Evolutionary conservation across 2,797 vertebrate genomes (phyloP), one percentile per base, ranked within the genome.

Genomic region (Xerus rutilus): DNA sequence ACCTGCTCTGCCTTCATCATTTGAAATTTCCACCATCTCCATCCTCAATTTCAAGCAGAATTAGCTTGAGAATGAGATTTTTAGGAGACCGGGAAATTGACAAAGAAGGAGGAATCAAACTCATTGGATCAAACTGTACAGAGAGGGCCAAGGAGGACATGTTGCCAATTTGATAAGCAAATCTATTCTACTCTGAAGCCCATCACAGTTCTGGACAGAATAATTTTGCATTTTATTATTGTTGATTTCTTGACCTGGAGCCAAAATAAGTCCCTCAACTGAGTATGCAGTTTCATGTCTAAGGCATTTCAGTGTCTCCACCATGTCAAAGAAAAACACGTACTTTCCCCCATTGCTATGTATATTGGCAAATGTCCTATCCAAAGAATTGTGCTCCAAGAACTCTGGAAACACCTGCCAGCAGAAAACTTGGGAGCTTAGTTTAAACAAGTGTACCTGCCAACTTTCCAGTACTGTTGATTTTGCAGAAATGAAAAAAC

Each of bases 331-430:
- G 96, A 96, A 98, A 99, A 98, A 98, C 94, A 97, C 86, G 94
- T 97, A 94, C 97, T 32, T 18, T 64, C 23, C 23, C 28, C 74
- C 95, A 98, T 99, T 99, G 98, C 98, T 99, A 98, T 99, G 98
- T 98, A 98, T 97, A 96, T 98, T 99, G 98, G 98, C 98, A 98
- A 89, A 93, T 94, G 93, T 98, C 98, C 98, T 98, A 97, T 96
- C 96, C 97, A 97, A 98, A 98, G 98, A 98, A 98, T 97, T 98
- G 97, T 98, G 98, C 98, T 98, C 97, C 98, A 97, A 98, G 98
- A 98, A 97, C 97, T 98, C 97, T 99, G 98, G 98, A 98, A 99
- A 98, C 98, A 99, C 99, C 98, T 99, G 98, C 98, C 98, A 99
- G 98, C 97, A 98, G 98, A 98, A 98, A 98, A 97, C 98, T 99